Conservation (phyloP, 2,888 invertebrate genomes). For the Odontothrips loti region DNA sequence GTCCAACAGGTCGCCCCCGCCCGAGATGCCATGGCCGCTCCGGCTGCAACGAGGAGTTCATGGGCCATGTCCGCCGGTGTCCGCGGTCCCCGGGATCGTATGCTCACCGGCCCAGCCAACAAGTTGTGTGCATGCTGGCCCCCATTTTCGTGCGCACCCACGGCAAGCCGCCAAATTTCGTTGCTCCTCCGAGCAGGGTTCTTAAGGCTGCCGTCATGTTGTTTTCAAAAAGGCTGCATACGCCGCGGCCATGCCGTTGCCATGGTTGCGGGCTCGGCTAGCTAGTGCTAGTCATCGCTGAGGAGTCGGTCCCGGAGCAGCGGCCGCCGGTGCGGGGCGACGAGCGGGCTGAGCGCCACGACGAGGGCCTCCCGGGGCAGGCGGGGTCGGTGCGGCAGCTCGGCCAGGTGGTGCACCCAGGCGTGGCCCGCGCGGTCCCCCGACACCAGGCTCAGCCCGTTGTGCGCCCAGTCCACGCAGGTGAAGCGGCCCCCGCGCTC, state of each 20-base stretch:
- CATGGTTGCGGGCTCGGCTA: neutral
- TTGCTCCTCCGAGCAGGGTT: too few species aligned
- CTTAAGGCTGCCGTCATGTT: too few species aligned
- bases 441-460: conserved; percentile 21
- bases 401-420: conserved; percentile 18
- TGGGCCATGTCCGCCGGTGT: too few species aligned
- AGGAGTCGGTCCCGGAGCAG: neutral
- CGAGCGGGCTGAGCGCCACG: neutral
- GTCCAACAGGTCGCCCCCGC: conserved; percentile 36
- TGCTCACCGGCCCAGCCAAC: too few species aligned
- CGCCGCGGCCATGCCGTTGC: neutral
- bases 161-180: too few species aligned
- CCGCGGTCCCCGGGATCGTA: too few species aligned
- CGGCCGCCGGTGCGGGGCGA: neutral
- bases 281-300: neutral
- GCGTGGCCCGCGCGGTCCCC: conserved; percentile 13
- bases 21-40: too few species aligned
- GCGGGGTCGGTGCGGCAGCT: conserved; percentile 3
- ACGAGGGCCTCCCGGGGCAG: conserved; percentile 3
- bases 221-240: too few species aligned
- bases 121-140: too few species aligned
- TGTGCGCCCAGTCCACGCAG: conserved; percentile 2
- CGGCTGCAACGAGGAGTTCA: neutral
- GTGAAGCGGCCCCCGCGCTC: neutral
- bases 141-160: too few species aligned